Evolutionary conservation across 2,113 vertebrate genomes (phyloP).

Genomic region (Gadus macrocephalus): DNA sequence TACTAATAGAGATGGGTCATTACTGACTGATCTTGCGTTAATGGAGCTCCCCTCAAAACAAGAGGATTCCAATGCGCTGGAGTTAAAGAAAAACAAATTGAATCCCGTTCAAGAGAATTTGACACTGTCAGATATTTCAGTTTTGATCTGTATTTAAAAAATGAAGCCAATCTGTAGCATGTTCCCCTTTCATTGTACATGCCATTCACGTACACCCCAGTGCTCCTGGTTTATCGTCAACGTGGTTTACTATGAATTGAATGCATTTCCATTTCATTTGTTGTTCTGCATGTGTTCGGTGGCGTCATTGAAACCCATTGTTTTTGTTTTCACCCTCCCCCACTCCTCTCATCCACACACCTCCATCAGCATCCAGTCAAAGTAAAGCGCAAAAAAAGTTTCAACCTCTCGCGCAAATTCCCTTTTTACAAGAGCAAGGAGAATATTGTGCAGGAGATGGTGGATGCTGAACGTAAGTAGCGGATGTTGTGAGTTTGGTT

Average conservation of each 20-base stretch:
- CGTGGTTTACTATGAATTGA: slow-evolving; percentile 47
- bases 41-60: no score
- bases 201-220: slow-evolving; percentile 53
- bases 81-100: no score
- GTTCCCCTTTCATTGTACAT: slow-evolving; percentile 36
- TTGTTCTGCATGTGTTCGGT: slow-evolving; percentile 57
- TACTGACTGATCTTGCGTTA: no score
- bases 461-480: slow-evolving; percentile 98
- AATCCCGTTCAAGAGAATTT: no score
- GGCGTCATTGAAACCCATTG: slow-evolving; percentile 74
- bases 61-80: no score
- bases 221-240: slow-evolving; percentile 52
- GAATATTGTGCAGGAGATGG: slow-evolving; percentile 96
- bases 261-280: slow-evolving; percentile 45
- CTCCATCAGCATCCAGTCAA: slow-evolving; percentile 90
- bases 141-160: slow-evolving; percentile 15
- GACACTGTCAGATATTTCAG: no score
- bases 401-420: slow-evolving; percentile 99
- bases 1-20: no score
- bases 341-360: slow-evolving; percentile 64
- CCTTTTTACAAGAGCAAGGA: slow-evolving; percentile 99
- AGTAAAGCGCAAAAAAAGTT: slow-evolving; percentile 99
- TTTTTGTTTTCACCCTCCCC: slow-evolving; percentile 65
- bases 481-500: slow-evolving; percentile 39
- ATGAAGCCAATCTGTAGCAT: slow-evolving; percentile 24